Conservation (phyloP, 2,113 vertebrate species). For the Austrofundulus limnaeus region DNA sequence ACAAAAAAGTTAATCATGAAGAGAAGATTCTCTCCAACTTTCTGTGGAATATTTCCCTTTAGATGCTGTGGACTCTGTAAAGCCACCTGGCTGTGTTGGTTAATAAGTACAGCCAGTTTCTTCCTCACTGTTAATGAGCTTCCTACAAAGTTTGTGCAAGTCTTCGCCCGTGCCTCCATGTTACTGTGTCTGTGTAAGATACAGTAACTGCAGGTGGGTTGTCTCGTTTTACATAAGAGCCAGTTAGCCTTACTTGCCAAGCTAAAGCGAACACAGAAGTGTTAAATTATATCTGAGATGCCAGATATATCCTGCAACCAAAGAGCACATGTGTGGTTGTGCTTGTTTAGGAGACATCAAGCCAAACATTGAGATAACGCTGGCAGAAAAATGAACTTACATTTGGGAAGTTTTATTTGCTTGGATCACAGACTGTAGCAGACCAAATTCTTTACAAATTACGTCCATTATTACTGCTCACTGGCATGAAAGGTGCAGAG, state of each 20-base stretch:
- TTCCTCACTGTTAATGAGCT: conserved; percentile 65
- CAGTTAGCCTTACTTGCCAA: conserved; percentile 61
- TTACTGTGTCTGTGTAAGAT: conserved; percentile 4
- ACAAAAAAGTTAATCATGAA: conserved; percentile 38
- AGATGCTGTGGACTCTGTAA: conserved; percentile 23
- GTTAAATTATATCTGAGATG: not conserved
- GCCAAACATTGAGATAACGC: conserved; percentile 21
- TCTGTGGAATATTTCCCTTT: conserved; percentile 17
- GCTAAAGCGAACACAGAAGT: not conserved
- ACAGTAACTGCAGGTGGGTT: conserved; percentile 26
- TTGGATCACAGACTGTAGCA: no score
- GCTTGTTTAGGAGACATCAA: conserved; percentile 20
- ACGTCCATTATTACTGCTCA: no score
- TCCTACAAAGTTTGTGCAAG: conserved; percentile 44
- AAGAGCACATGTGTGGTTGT: conserved; percentile 1
- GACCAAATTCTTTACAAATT: no score
- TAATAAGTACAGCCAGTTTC: conserved; percentile 51
- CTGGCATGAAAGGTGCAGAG: no score
- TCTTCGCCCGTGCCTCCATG: not conserved
- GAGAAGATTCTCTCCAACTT: conserved; percentile 29
- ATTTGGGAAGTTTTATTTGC: no score
- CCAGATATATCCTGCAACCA: conserved; percentile 14
- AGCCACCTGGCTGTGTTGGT: conserved; percentile 48
- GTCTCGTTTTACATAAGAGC: conserved; percentile 40
- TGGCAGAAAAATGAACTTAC: no score